Evolutionary conservation across 2,797 vertebrate genomes (phyloP), one percentile per base, ranked within the genome.

Genomic region (Melanotaenia trifasciata): DNA sequence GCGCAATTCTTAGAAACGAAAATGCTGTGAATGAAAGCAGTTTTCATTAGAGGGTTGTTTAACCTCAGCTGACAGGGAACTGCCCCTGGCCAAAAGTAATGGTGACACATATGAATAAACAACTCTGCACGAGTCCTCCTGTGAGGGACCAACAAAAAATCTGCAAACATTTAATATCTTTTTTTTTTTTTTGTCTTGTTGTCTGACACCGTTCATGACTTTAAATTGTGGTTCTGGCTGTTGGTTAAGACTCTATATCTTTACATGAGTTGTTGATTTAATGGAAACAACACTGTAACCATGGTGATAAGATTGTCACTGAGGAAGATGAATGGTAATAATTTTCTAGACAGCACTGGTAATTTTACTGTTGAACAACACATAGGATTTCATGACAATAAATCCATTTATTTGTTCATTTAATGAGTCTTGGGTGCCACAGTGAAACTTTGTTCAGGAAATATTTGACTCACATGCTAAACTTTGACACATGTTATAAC

Each of bases 91-190:
- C 43, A 71, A 64, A 83, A 35, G 40, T 43, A 78, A 63, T 32
- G 10, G 35, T 67, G 72, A 80, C 53, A 66, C 43, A 50, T 67
- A 33, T 78, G 28, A 83, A 83, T 76, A 82, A 81, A 83, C 63
- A 75, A 56, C 53, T 54, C 62, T 62, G 67, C 24, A 67, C 22
- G 32, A 64, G 22, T 14, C 14, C 2, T 57, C 64, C 50, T 71
- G 54, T 68, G 35, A 73, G 60, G 14, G 54, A 64, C 79, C 22
- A 18, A 18, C 22, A 22, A 45, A 40, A 33, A 43, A 13, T 45
- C 32, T 64, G 51, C 50, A 26, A 9, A 8, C 11, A 56, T 18
- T 35, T 5, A 35, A 35, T 12, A 5, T 56, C 26, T 26, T 2
- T 28, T 28, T 28, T 28, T 28, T 28, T 28, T 28, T 28, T 28